Evolutionary conservation across 2,888 invertebrate species (phyloP), one percentile per base, ranked within the genome.

Genomic region (Craniophora ligustri): DNA sequence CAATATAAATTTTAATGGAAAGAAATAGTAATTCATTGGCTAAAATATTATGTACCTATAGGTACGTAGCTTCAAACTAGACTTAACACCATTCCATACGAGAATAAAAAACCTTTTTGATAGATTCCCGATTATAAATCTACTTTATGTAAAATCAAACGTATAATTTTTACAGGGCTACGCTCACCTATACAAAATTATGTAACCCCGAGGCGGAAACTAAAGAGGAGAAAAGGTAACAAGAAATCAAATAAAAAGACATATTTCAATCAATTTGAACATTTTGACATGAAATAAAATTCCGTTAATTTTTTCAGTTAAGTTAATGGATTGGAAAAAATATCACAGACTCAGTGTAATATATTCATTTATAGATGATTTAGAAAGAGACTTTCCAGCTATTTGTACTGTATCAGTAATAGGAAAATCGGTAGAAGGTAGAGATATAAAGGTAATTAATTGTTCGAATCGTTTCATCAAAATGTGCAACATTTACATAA

Each of bases 331-430:
- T 57, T 98, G 97, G 97, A 94, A 95, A 73, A 95, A 95, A 61
- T 98, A 96, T 82, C 97, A 97, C 84, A 95, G 95, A 10, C 83
- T 97, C 18, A 92, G 88, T 10, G 97, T 97, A 69, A 97, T 98
- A 68, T 94, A 97, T 77, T 94, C 95, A 7, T 98, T 95, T 79
- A 86, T 98, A 65, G 96, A 97, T 74, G 96, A 96, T 70, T 86
- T 98, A 75, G 96, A 96, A 41, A 94, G 94, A 73, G 96, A 96
- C 2, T 97, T 96, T 86, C 97, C 97, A 0, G 94, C 96, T 8
- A 92, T 97, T 38, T 97, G 97, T 73, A 95, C 95, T 0, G 95
- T 97, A 0, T 94, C 95, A 79, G 95, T 94, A 2, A 97, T 98
- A 67, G 98, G 98, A 10, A 94, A 94, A 73, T 97, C 97, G 0